Percentiles rank a stretch among this genome's conserved stretches.
phyloP scores from a whole-genome alignment of 2,888 invertebrate species.

The Hypercompe scribonia region DNA sequence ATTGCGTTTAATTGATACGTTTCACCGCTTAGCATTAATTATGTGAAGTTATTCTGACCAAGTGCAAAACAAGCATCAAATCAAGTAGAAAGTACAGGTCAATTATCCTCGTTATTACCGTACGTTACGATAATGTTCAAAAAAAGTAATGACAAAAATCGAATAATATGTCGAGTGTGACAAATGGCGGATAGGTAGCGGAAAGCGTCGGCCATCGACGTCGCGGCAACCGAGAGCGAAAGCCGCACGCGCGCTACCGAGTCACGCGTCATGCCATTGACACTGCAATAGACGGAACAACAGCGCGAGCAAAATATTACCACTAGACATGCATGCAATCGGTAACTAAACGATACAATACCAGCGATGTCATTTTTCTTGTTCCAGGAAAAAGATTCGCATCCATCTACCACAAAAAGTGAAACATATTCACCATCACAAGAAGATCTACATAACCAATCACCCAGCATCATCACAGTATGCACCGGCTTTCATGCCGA shows the following conservation, averaged over 20 bases:
- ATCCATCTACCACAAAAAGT: constrained; percentile 86
- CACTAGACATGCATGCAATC: constrained; percentile 70
- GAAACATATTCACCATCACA: constrained; percentile 85
- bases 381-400: constrained; percentile 86
- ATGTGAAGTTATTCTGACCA: constrained; percentile 61
- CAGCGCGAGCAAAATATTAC: constrained; percentile 57
- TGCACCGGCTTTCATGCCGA: constrained; percentile 80
- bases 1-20: constrained; percentile 69
- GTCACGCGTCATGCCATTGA: constrained; percentile 78
- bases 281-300: constrained; percentile 73
- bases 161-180: constrained; percentile 66
- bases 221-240: constrained; percentile 72
- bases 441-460: constrained; percentile 85
- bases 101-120: constrained; percentile 44
- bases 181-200: constrained; percentile 47
- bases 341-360: constrained; percentile 59
- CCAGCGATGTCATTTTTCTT: constrained; percentile 68
- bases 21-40: constrained; percentile 70
- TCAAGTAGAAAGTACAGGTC: constrained; percentile 71
- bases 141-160: constrained; percentile 58
- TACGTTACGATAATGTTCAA: constrained; percentile 35
- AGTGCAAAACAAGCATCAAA: constrained; percentile 60
- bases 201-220: constrained; percentile 56
- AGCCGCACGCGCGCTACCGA: constrained; percentile 64
- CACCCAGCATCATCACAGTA: constrained; percentile 81